Conservation (phyloP, 1,140 invertebrate genomes). For the Drosophila trapezifrons region DNA sequence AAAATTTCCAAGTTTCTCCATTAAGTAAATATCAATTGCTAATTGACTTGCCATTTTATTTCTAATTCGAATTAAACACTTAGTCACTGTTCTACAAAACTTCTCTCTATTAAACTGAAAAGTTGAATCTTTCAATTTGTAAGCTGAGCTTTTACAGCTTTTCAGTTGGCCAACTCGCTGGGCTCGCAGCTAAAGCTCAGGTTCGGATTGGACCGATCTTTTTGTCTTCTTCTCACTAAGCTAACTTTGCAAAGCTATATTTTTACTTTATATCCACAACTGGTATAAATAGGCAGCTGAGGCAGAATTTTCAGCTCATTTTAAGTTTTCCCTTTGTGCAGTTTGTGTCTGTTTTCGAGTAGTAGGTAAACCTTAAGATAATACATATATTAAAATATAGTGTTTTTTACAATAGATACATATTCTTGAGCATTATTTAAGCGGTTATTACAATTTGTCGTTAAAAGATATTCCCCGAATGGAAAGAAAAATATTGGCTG, state of each 20-base stretch:
- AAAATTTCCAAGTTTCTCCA: conserved; percentile 16
- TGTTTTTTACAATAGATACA: not conserved
- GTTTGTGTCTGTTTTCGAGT: conserved; percentile 41
- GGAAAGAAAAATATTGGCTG: not conserved
- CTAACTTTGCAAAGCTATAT: conserved; percentile 38
- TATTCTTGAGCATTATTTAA: not conserved
- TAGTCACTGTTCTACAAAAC: conserved; percentile 41
- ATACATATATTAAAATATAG: not conserved
- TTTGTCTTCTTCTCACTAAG: conserved; percentile 23
- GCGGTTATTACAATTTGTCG: no score
- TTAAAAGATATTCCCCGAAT: not conserved
- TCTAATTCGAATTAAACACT: conserved; percentile 37
- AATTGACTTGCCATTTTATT: conserved; percentile 53
- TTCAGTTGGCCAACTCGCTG: conserved; percentile 20
- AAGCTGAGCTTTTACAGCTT: conserved; percentile 45
- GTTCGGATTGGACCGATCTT: conserved; percentile 40
- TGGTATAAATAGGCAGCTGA: conserved; percentile 66
- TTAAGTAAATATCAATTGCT: conserved; percentile 38
- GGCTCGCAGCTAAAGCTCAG: conserved; percentile 28
- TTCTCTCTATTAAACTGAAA: not conserved
- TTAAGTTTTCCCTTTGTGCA: conserved; percentile 65
- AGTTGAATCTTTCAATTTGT: conserved; percentile 10
- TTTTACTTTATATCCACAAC: conserved; percentile 27
- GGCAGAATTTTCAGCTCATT: conserved; percentile 77
- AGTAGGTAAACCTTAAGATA: conserved; percentile 47